Percentiles rank a stretch among this genome's conserved stretches.
These are phyloP conservation scores for Cairina moschata DNA, from an alignment of 2,113 vertebrate genomes.

Conservation along the genomic window DNA sequence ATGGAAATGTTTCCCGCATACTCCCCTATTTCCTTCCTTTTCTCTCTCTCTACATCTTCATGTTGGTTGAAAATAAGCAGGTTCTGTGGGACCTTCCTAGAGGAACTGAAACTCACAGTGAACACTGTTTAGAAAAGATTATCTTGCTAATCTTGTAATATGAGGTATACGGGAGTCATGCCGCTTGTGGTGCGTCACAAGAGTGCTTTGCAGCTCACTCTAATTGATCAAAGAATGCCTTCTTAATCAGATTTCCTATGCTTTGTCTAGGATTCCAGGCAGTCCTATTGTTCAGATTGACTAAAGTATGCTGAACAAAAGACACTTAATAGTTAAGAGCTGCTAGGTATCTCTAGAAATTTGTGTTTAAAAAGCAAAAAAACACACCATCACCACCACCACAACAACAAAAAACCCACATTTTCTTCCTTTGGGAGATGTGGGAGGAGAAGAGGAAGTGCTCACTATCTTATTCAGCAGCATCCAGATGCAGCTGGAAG, in stretches of 20 bases:
- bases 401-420: not conserved
- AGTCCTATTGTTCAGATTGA: constrained; percentile 2
- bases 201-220: constrained; percentile 29
- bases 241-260: constrained; percentile 18
- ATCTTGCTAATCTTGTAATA: constrained; percentile 45
- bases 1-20: not conserved
- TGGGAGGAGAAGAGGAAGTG: constrained; percentile 39
- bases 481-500: constrained; percentile 56
- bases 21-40: not conserved
- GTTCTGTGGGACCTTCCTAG: not conserved
- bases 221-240: constrained; percentile 52
- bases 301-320: not conserved
- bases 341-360: constrained; percentile 33
- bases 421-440: constrained; percentile 1
- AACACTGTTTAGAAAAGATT: constrained; percentile 34
- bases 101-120: constrained; percentile 21
- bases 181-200: constrained; percentile 22
- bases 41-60: not conserved
- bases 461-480: constrained; percentile 42
- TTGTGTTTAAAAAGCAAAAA: not conserved
- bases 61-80: constrained; percentile 13
- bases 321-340: constrained; percentile 12
- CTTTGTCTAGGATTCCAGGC: constrained; percentile 15
- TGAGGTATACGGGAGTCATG: constrained; percentile 1
- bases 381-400: not conserved